Percentiles rank a stretch among this genome's conserved stretches.
Evolutionary conservation across 1,140 invertebrate species (phyloP).

Genomic region (Ips typographus): DNA sequence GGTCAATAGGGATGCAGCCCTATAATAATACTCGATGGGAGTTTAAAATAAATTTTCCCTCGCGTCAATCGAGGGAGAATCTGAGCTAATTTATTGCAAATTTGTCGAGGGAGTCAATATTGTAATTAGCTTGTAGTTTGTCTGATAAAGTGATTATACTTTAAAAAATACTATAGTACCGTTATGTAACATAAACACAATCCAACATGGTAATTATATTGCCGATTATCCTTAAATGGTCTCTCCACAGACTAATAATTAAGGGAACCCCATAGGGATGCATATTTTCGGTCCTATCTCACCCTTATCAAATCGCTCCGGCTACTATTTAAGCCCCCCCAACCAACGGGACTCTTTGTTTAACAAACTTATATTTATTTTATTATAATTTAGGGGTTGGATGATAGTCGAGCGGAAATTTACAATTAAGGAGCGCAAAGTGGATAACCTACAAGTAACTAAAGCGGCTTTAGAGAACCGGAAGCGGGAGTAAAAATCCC

Average conservation of each 20-base stretch:
- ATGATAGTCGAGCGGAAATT: neutral
- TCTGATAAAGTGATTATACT: neutral
- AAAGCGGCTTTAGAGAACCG: no score
- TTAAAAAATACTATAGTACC: neutral
- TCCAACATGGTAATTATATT: neutral
- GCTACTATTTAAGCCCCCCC: neutral
- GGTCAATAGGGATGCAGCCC: slow-evolving; percentile 35
- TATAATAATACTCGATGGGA: slow-evolving; percentile 33
- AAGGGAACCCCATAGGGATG: neutral
- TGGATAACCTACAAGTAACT: no score
- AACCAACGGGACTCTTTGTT: neutral
- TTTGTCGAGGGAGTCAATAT: slow-evolving; percentile 4
- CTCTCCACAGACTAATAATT: slow-evolving; percentile 1
- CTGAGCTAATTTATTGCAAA: slow-evolving; percentile 15
- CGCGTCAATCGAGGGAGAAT: slow-evolving; percentile 16
- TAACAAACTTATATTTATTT: slow-evolving; percentile 1
- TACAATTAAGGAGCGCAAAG: neutral
- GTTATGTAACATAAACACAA: neutral
- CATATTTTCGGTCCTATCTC: neutral
- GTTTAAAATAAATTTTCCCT: slow-evolving; percentile 14
- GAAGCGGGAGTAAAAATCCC: no score
- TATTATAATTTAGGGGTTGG: neutral
- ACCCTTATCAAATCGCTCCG: neutral
- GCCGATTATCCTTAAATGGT: neutral
- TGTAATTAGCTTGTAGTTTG: slow-evolving; percentile 4